Base-by-base conservation (phyloP, 2,113 vertebrate species). In the Corythoichthys intestinalis region DNA sequence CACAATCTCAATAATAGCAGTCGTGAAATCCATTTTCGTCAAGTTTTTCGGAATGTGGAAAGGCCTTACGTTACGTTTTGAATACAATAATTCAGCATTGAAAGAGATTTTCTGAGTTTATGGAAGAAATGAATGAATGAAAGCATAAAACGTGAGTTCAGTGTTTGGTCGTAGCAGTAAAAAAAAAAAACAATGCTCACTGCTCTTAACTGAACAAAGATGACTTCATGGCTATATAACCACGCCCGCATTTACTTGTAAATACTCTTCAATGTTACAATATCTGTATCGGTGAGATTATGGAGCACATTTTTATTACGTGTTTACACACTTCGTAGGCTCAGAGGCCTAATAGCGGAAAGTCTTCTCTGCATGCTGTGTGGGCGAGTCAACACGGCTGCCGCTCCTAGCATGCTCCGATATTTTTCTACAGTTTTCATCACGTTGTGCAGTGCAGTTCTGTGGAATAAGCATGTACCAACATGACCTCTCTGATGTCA, bases 401-500 rank as follows among this genome's bases (percentile, higher is more conserved):
- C 67, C 78, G 72, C 77, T 76, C 62, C 58, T 63, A 78, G 83
- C 85, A 87, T 87, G 83, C 78, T 73, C 4, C 67, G 70, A 71
- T 75, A 68, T 59, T 49, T 78, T 77, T 71, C n/a, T 59, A 38
- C 74, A 6, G 69, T 62, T 81, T 80, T 81, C 50, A 75, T 70
- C 75, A 72, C 44, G 44, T 78, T 14, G 68, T 87, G 67, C 71
- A 67, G 78, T 88, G 80, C 82, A 78, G 82, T 85, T 67, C 77
- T 70, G 78, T 85, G 74, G 50, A 78, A 72, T 69, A 66, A 81
- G 81, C 84, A 85, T 85, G 82, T 48, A 59, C 57, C 85, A 78
- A 61, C 74, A 35, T 71, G 65, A 71, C 76, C 66, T 74, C 67
- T 76, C 65, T 71, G 72, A 69, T 77, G 66, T 76, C 79, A 71